Percentiles rank a stretch among this genome's conserved stretches.
phyloP scores from a whole-genome alignment of 2,888 invertebrate species.

The Rhingia rostrata region DNA sequence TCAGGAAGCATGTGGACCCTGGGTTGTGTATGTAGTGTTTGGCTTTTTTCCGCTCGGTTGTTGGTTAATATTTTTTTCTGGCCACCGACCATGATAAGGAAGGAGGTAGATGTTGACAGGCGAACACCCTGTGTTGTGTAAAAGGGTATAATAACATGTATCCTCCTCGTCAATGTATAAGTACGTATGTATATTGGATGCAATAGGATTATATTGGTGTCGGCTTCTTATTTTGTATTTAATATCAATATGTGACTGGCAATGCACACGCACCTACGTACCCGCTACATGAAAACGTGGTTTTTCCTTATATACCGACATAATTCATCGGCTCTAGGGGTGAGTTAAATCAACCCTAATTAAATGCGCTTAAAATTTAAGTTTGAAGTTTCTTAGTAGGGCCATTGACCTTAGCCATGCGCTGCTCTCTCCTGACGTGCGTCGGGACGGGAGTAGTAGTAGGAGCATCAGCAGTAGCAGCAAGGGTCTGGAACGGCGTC shows the following conservation, averaged over 20 bases:
- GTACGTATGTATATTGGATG: conserved; percentile 11
- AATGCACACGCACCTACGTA: conserved; percentile 34
- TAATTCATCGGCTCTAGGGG: conserved; percentile 37
- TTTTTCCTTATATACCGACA: conserved; percentile 37
- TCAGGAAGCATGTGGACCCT: conserved; percentile 48
- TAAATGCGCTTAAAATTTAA: conserved; percentile 75
- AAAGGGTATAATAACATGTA: conserved; percentile 19
- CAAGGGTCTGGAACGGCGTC: conserved; percentile 46
- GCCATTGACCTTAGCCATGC: conserved; percentile 81
- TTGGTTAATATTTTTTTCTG: conserved; percentile 18
- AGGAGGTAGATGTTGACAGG: background rate
- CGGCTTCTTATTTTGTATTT: conserved; percentile 56
- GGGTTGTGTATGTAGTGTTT: background rate
- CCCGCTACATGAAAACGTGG: conserved; percentile 5
- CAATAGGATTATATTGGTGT: conserved; percentile 57
- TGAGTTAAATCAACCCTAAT: conserved; percentile 66
- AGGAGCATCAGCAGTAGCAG: conserved; percentile 18
- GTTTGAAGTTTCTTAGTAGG: conserved; percentile 79
- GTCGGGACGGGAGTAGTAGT: background rate
- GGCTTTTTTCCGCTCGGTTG: conserved; percentile 13
- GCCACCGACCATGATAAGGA: background rate
- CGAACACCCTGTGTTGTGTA: background rate
- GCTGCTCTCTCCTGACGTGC: conserved; percentile 59
- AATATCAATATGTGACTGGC: conserved; percentile 49
- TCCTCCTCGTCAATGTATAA: background rate